These are phyloP conservation scores for Neomonachus schauinslandi DNA, from an alignment of 2,113 vertebrate species.

Conservation along the genomic window DNA sequence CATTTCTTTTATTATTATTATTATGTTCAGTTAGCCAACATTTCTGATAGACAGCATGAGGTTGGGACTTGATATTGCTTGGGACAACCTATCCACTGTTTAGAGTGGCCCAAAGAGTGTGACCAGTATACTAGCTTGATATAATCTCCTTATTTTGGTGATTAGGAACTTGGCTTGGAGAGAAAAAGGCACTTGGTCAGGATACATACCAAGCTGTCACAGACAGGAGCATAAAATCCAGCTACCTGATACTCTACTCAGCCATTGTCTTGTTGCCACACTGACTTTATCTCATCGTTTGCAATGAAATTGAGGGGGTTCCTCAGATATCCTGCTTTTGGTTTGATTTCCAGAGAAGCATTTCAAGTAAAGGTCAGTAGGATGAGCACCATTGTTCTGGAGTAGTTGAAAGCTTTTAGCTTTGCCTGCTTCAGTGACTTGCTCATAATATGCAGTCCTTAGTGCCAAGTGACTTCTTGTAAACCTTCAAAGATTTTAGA, in stretches of 20 bases:
- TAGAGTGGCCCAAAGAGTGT: rapidly evolving
- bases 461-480: neutral
- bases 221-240: neutral
- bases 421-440: neutral
- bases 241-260: neutral
- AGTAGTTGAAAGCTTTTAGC: neutral
- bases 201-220: neutral
- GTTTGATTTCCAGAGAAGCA: neutral
- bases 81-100: neutral
- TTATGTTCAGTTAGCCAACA: neutral
- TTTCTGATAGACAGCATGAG: neutral
- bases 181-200: neutral
- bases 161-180: neutral
- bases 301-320: neutral
- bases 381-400: neutral
- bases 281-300: neutral
- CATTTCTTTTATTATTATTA: neutral
- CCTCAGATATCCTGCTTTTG: neutral
- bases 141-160: neutral
- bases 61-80: neutral
- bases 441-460: neutral
- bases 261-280: neutral
- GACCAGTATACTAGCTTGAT: neutral
- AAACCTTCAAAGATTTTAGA: neutral
- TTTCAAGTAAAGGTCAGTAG: neutral